phyloP scores from a whole-genome alignment of 2,797 vertebrate species.

The Dendrocincla tyrannina region DNA sequence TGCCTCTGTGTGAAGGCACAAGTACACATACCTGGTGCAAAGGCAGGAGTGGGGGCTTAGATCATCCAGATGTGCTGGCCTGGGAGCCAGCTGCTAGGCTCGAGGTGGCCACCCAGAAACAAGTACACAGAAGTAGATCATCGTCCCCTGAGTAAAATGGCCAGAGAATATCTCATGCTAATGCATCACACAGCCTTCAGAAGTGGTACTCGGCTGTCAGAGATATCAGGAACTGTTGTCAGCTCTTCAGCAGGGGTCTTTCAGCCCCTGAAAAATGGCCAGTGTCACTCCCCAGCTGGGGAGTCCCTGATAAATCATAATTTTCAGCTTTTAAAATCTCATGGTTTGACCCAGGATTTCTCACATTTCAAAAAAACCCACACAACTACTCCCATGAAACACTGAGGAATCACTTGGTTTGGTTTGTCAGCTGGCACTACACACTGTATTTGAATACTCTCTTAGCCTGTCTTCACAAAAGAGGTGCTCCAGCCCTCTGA shows the following conservation, averaged over 20 bases:
- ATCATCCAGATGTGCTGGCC: neutral
- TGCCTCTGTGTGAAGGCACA: neutral
- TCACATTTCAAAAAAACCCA: neutral
- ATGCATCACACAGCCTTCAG: neutral
- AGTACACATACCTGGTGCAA: rapidly evolving
- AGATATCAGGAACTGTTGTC: neutral
- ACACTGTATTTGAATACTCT: neutral
- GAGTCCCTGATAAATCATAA: neutral
- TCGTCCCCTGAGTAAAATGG: neutral
- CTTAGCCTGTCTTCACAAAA: neutral
- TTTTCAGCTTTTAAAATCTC: neutral
- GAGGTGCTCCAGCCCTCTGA: neutral
- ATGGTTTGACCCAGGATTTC: neutral
- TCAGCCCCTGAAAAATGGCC: neutral
- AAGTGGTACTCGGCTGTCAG: neutral
- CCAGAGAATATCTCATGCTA: neutral
- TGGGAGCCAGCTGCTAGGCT: neutral
- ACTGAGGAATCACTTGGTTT: neutral
- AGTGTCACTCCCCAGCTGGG: neutral
- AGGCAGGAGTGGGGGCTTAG: neutral
- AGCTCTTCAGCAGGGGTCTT: neutral
- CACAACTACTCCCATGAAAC: neutral
- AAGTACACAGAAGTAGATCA: neutral
- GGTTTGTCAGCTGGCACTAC: neutral
- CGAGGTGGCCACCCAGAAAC: no score